Conservation (phyloP, 2,888 invertebrate species). For the Drosophila demipolita region DNA sequence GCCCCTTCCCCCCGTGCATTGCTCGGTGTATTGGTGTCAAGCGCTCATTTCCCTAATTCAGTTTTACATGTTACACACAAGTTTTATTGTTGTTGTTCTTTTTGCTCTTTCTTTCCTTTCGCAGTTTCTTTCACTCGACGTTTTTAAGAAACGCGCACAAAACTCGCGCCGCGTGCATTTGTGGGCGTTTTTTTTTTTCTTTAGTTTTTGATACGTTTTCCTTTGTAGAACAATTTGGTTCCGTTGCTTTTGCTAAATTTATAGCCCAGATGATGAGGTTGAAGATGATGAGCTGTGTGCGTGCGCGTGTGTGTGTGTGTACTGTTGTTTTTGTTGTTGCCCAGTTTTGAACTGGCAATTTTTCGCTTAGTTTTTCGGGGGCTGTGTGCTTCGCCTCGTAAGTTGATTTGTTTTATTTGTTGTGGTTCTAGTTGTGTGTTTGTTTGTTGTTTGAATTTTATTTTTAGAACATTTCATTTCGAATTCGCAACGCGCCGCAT, state of each 20-base stretch:
- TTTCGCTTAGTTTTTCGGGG: constrained; percentile 28
- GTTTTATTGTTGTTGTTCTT: constrained; percentile 19
- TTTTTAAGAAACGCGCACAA: constrained; percentile 40
- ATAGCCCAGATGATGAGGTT: constrained; percentile 55
- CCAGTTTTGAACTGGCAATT: constrained; percentile 37
- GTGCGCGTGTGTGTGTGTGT: not conserved
- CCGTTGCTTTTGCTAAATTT: constrained; percentile 61
- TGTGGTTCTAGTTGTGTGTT: constrained; percentile 42
- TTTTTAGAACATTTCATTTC: constrained; percentile 72
- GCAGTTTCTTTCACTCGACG: constrained; percentile 25
- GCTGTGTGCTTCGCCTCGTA: constrained; percentile 31
- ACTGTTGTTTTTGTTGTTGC: constrained; percentile 25
- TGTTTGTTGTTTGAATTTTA: constrained; percentile 71
- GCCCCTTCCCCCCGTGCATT: not conserved
- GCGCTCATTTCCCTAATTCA: constrained; percentile 78
- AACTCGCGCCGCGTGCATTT: constrained; percentile 36
- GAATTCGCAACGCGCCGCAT: constrained; percentile 74
- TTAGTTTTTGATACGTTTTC: constrained; percentile 21
- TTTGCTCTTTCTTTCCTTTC: constrained; percentile 10
- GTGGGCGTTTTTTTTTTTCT: constrained; percentile 16
- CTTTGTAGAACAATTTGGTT: constrained; percentile 28
- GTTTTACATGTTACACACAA: constrained; percentile 54
- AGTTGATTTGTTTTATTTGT: constrained; percentile 29
- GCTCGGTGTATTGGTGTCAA: constrained; percentile 63
- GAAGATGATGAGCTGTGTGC: constrained; percentile 39